These are phyloP conservation scores for Torymus auratus DNA, from an alignment of 2,888 invertebrate genomes.

Conservation along the genomic window DNA sequence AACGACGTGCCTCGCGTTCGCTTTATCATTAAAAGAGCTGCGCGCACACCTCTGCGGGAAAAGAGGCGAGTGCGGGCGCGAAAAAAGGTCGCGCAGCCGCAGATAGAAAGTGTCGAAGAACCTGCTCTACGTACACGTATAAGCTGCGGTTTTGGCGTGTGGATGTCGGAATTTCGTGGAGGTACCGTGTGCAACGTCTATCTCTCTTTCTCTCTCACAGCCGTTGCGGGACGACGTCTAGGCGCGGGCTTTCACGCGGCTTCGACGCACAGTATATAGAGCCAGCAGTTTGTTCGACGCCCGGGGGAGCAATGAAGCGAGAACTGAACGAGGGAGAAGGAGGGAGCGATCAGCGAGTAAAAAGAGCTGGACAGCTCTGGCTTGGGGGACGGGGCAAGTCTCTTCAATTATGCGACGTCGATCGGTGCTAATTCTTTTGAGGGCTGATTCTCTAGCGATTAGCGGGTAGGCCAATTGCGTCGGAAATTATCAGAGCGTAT, in stretches of 20 bases:
- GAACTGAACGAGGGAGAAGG: neutral
- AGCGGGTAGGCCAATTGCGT: neutral
- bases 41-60: neutral
- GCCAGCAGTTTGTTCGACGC: neutral
- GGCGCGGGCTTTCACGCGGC: conserved; percentile 27
- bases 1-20: neutral
- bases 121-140: neutral
- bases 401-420: conserved; percentile 35
- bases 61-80: neutral
- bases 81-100: neutral
- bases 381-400: neutral
- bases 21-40: conserved; percentile 27
- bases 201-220: neutral
- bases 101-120: conserved; percentile 2
- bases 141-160: too few relatives aligned
- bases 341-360: neutral
- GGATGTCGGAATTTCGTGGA: neutral
- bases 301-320: conserved; percentile 31
- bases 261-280: neutral
- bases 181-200: neutral
- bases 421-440: conserved; percentile 23
- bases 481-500: too few relatives aligned
- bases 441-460: neutral
- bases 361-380: too few relatives aligned
- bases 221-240: too few relatives aligned